Percentiles rank a stretch among this genome's conserved stretches.
These are phyloP conservation scores for Bradynema listronoti DNA, from an alignment of 1,140 invertebrate genomes.

Conservation along the genomic window DNA sequence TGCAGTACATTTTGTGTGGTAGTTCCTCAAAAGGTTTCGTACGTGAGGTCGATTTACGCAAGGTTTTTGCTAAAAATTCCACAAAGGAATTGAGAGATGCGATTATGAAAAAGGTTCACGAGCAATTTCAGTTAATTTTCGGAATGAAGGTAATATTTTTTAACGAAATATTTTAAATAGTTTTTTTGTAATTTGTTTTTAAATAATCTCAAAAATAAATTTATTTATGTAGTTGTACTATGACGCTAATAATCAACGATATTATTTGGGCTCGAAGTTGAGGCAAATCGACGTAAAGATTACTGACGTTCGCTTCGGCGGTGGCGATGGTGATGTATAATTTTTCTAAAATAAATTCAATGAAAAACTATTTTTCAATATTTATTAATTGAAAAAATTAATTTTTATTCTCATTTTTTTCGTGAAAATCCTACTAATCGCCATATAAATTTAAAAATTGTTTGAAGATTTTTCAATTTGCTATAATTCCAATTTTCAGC, in stretches of 20 bases:
- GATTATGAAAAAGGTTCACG: background rate
- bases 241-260: background rate
- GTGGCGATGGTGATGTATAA: background rate
- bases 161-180: too few relatives aligned
- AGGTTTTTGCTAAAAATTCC: background rate
- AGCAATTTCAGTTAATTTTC: background rate
- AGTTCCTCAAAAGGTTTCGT: background rate
- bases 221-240: background rate
- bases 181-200: background rate
- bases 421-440: background rate
- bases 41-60: constrained; percentile 2
- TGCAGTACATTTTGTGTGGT: background rate
- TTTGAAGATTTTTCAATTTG: background rate
- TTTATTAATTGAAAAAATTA: background rate
- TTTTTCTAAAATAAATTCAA: background rate
- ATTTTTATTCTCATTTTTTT: background rate
- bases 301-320: background rate
- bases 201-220: background rate
- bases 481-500: background rate
- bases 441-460: background rate
- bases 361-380: background rate
- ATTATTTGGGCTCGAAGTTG: background rate
- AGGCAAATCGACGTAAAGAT: background rate
- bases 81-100: background rate
- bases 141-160: background rate